Conservation (phyloP, 2,113 vertebrate genomes). For the Micronisus gabar region DNA sequence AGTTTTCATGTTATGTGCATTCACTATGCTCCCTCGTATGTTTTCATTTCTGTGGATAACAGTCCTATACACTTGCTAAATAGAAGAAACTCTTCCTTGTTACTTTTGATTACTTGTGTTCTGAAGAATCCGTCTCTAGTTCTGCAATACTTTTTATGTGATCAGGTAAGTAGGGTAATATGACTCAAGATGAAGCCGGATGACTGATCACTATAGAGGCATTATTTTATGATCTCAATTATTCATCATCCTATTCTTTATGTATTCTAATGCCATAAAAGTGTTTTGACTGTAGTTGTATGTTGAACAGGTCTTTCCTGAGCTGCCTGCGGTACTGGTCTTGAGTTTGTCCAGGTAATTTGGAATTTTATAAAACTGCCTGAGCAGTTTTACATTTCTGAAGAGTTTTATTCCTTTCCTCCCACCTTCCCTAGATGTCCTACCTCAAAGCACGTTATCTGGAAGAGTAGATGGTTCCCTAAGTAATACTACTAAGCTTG, state of each 20-base stretch:
- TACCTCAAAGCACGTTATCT: neutral
- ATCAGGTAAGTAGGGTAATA: neutral
- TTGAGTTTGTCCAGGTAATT: neutral
- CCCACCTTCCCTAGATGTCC: neutral
- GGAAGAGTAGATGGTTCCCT: neutral
- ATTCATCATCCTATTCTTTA: neutral
- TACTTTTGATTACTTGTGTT: neutral
- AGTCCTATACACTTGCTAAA: neutral
- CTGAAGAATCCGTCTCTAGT: neutral
- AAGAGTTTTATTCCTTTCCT: neutral
- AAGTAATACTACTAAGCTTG: neutral
- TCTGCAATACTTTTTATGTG: neutral
- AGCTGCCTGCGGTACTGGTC: neutral
- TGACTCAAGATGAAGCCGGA: neutral
- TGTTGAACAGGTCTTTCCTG: neutral
- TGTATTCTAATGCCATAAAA: neutral
- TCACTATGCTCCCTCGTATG: neutral
- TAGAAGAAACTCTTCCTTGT: neutral
- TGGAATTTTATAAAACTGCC: neutral
- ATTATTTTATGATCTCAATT: neutral
- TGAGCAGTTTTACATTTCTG: neutral
- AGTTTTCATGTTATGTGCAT: neutral
- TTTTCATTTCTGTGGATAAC: neutral
- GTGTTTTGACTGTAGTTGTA: neutral
- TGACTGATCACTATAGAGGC: neutral